Percentiles rank a stretch among this genome's conserved stretches.
Evolutionary conservation across 2,797 vertebrate species (phyloP).

Genomic region (Chlorospingus semifuscus): DNA sequence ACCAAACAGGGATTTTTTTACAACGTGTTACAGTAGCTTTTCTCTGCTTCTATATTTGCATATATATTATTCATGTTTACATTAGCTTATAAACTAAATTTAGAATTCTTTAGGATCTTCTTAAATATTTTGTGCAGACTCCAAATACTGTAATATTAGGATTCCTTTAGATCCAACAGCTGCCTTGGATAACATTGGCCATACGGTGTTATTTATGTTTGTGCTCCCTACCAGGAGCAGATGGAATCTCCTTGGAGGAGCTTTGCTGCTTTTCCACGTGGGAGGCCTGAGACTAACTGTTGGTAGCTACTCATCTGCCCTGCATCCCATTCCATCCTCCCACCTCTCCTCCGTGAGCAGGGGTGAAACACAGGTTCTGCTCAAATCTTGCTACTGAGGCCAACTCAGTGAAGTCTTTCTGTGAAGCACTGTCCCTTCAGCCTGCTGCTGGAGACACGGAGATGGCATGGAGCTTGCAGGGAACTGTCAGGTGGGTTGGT

Average conservation of each 20-base stretch:
- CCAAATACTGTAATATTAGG: background rate
- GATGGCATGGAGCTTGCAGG: background rate
- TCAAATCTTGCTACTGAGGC: background rate
- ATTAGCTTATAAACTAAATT: background rate
- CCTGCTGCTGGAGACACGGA: background rate
- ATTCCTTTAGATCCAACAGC: background rate
- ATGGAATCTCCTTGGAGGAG: conserved; percentile 17
- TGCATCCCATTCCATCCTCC: background rate
- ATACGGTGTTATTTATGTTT: conserved; percentile 12
- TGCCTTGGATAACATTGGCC: background rate
- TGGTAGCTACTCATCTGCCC: background rate
- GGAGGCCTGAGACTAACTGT: background rate
- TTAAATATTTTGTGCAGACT: background rate
- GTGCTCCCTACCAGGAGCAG: conserved; percentile 16
- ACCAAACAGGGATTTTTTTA: background rate
- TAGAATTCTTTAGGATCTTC: background rate
- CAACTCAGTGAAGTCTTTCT: background rate
- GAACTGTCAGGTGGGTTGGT: background rate
- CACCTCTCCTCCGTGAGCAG: accelerated
- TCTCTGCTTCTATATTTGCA: background rate
- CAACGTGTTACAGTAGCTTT: background rate
- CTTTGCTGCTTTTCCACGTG: background rate
- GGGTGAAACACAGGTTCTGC: background rate
- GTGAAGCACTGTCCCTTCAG: background rate
- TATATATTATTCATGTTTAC: background rate